These are phyloP conservation scores for Yoshiicerus persimilis DNA, from an alignment of 1,140 invertebrate genomes.

Conservation along the genomic window DNA sequence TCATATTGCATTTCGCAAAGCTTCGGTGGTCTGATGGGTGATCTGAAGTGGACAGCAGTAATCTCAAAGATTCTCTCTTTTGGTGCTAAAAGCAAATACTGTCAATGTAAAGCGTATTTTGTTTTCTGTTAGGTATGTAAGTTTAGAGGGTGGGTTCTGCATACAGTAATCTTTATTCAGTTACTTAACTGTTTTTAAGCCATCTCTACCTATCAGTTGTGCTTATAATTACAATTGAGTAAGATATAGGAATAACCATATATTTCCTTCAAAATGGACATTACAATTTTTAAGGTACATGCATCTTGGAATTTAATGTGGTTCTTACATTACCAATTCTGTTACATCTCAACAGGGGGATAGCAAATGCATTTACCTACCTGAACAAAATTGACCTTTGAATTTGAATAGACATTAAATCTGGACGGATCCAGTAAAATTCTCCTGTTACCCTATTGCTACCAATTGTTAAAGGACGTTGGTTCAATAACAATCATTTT, in stretches of 20 bases:
- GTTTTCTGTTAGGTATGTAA: neutral
- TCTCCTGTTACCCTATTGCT: too few species aligned
- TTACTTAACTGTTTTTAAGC: neutral
- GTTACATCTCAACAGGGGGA: too few species aligned
- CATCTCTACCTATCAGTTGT: neutral
- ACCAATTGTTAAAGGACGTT: too few species aligned
- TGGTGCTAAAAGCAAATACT: too few species aligned
- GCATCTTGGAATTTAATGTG: too few species aligned
- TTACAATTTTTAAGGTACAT: too few species aligned
- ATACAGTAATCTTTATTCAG: neutral
- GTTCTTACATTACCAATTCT: too few species aligned
- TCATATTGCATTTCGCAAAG: neutral
- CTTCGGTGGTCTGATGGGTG: neutral
- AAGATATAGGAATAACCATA: neutral
- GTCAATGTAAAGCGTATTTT: neutral
- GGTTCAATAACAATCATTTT: too few species aligned
- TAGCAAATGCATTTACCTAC: too few species aligned
- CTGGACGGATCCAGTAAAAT: too few species aligned
- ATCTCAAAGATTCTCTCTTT: neutral
- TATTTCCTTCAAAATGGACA: neutral
- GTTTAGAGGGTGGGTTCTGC: neutral
- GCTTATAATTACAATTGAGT: neutral
- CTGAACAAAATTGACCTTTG: too few species aligned
- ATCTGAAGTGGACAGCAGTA: neutral
- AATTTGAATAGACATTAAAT: too few species aligned